Conservation (phyloP, 1,140 invertebrate species). For the Phymorhynchus buccinoides region DNA sequence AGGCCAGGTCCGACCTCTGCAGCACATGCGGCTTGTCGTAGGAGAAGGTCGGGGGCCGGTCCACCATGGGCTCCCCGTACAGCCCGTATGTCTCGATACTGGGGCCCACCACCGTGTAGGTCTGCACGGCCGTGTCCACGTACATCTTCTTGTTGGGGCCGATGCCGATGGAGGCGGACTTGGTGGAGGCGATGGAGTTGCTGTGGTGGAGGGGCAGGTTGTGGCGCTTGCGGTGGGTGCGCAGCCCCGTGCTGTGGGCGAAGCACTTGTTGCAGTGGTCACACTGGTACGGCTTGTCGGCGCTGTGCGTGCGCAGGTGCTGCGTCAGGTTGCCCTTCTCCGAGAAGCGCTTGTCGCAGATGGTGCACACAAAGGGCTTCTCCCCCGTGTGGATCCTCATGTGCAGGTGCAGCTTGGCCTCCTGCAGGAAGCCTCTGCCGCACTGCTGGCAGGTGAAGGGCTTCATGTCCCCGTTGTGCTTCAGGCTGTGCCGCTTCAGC, state of each 20-base stretch:
- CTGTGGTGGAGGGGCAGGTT: constrained; percentile 12
- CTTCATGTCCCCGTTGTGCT: constrained; percentile 33
- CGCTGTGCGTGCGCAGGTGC: constrained; percentile 30
- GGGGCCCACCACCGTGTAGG: constrained; percentile 32
- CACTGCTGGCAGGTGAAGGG: constrained; percentile 34
- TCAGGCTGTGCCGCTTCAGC: constrained; percentile 36
- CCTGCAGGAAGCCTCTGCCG: constrained; percentile 26
- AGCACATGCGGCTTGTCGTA: constrained; percentile 33
- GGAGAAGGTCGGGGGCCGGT: constrained; percentile 29
- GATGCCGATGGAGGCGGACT: neutral
- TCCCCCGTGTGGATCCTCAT: constrained; percentile 37
- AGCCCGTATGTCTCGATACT: constrained; percentile 29
- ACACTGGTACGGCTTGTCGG: constrained; percentile 38
- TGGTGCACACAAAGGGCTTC: constrained; percentile 27
- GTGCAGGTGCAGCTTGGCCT: constrained; percentile 32
- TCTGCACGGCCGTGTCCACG: constrained; percentile 33
- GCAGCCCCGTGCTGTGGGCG: constrained; percentile 25
- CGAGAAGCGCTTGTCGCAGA: constrained; percentile 37
- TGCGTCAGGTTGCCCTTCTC: constrained; percentile 35
- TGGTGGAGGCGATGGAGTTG: neutral
- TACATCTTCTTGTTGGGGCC: constrained; percentile 36
- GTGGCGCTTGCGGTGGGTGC: constrained; percentile 31
- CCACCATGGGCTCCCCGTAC: constrained; percentile 22
- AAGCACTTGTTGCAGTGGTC: constrained; percentile 39
- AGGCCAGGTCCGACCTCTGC: constrained; percentile 23